A percentile compares a stretch with the other conserved stretches of the same genome.
phyloP scores from a whole-genome alignment of 2,888 invertebrate species.

The Agonopterix arenella region DNA sequence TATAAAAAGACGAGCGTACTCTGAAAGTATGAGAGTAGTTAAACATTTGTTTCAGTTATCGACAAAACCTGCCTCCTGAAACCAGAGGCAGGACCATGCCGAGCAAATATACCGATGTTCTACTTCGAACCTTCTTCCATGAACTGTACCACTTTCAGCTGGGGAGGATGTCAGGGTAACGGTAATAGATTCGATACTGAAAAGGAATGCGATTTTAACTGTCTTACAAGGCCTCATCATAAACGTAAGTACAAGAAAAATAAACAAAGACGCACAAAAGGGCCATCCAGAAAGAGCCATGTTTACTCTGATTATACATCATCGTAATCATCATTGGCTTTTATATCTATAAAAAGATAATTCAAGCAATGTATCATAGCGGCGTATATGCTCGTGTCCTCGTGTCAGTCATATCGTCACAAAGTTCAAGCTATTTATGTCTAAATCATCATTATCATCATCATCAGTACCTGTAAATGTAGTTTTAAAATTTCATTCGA shows the following conservation, averaged over 20 bases:
- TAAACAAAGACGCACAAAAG: too few relatives aligned
- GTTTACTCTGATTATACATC: too few relatives aligned
- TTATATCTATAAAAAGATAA: too few relatives aligned
- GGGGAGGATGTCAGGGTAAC: slow-evolving; percentile 68
- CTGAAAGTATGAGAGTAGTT: background rate
- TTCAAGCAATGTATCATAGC: too few relatives aligned
- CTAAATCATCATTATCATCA: too few relatives aligned
- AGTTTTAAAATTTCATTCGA: background rate
- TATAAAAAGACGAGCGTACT: background rate
- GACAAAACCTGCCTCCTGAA: slow-evolving; percentile 42
- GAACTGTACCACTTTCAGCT: slow-evolving; percentile 36
- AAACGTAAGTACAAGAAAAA: too few relatives aligned
- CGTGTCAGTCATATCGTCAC: too few relatives aligned
- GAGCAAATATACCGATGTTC: slow-evolving; percentile 45
- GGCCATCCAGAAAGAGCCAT: too few relatives aligned
- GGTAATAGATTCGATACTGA: slow-evolving; percentile 49
- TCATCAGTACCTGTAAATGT: too few relatives aligned
- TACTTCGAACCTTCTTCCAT: slow-evolving; percentile 26
- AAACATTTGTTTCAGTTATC: slow-evolving; percentile 32
- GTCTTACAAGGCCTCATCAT: background rate
- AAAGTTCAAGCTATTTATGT: too few relatives aligned
- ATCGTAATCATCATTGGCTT: too few relatives aligned
- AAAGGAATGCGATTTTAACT: slow-evolving; percentile 23
- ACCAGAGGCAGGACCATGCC: slow-evolving; percentile 53
- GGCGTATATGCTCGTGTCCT: too few relatives aligned